Percentiles rank a stretch among this genome's conserved stretches.
These are phyloP conservation scores for Bibio marci DNA, from an alignment of 2,888 invertebrate genomes.

Conservation along the genomic window DNA sequence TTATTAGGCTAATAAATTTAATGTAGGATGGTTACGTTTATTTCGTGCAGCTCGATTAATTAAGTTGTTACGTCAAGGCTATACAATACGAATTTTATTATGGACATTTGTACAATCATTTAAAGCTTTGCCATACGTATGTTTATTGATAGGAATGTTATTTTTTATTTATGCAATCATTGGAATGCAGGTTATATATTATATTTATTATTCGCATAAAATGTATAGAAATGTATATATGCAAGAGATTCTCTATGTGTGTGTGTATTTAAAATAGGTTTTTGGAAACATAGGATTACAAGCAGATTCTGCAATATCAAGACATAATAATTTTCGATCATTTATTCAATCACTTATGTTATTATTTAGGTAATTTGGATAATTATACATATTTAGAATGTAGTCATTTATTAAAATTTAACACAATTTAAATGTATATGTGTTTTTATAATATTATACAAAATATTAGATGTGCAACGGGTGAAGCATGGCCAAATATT, in stretches of 20 bases:
- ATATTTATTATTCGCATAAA: constrained; percentile 1
- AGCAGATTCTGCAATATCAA: constrained; percentile 69
- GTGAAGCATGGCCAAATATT: constrained; percentile 98
- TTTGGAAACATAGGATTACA: constrained; percentile 85
- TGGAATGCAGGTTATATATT: constrained; percentile 85
- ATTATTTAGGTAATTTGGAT: constrained; percentile 69
- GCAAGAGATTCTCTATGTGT: neutral
- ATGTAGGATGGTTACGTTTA: constrained; percentile 94
- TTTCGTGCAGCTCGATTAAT: constrained; percentile 99
- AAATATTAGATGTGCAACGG: constrained; percentile 80
- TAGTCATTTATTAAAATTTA: neutral
- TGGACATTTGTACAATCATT: constrained; percentile 99
- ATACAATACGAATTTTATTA: constrained; percentile 96
- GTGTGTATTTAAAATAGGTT: constrained; percentile 38
- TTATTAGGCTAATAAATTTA: constrained; percentile 88
- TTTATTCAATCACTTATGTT: constrained; percentile 83
- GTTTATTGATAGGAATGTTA: constrained; percentile 99
- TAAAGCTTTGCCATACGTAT: constrained; percentile 99
- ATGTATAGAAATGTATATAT: neutral
- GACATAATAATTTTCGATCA: constrained; percentile 90
- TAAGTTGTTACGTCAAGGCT: constrained; percentile 97
- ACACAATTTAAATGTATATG: neutral
- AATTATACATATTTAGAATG: neutral
- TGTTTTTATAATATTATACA: neutral
- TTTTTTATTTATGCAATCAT: constrained; percentile 99